Percentiles rank a stretch among this genome's conserved stretches.
Evolutionary conservation across 2,113 vertebrate species (phyloP).

Genomic region (Neodontobutis hainanensis): DNA sequence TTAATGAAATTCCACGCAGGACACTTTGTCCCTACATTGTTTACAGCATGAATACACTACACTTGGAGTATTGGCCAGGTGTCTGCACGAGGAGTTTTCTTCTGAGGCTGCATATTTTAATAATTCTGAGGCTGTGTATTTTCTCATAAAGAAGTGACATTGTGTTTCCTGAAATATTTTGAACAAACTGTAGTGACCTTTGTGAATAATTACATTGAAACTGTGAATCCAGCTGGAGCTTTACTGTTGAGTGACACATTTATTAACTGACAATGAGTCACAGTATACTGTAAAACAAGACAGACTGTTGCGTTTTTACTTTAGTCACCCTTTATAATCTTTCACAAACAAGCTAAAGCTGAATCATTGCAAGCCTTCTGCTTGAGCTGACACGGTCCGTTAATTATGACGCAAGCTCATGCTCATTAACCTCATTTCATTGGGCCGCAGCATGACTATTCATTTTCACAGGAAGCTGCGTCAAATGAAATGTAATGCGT

Average conservation of each 20-base stretch:
- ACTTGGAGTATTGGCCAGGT: too few species aligned
- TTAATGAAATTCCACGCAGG: too few species aligned
- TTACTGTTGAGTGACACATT: slow-evolving; percentile 25
- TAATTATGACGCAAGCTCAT: slow-evolving; percentile 43
- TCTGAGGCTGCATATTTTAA: too few species aligned
- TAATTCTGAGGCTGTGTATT: too few species aligned
- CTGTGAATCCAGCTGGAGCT: slow-evolving; percentile 33
- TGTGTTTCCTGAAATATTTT: too few species aligned
- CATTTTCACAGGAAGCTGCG: slow-evolving; percentile 42
- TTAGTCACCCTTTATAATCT: slow-evolving; percentile 16
- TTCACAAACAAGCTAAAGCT: slow-evolving; percentile 33
- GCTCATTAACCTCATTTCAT: slow-evolving; percentile 48
- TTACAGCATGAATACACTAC: too few species aligned
- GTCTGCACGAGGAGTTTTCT: too few species aligned
- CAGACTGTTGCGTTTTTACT: slow-evolving; percentile 24
- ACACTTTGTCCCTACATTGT: too few species aligned
- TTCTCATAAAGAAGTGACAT: too few species aligned
- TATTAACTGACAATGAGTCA: slow-evolving; percentile 34
- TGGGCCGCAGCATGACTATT: slow-evolving; percentile 38
- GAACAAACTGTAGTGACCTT: neutral
- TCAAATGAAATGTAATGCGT: slow-evolving; percentile 32
- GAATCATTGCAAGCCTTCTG: slow-evolving; percentile 45
- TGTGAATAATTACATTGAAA: slow-evolving; percentile 23
- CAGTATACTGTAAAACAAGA: slow-evolving; percentile 15
- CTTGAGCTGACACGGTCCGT: slow-evolving; percentile 28